Conservation (phyloP, 2,797 vertebrate species). For the Lagorchestes hirsutus region DNA sequence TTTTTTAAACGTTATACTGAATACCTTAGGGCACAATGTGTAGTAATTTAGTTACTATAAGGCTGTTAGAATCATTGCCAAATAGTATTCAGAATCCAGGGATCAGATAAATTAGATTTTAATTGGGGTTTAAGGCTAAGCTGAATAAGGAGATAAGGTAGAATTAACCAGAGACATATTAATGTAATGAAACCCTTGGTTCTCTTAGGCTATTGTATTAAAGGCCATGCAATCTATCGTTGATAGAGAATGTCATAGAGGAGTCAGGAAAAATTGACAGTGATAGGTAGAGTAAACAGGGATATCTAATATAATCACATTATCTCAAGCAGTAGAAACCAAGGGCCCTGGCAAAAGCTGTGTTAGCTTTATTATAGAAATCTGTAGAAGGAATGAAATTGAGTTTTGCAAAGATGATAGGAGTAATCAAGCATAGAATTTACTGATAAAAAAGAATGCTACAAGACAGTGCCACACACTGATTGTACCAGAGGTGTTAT, state of each 20-base stretch:
- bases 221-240: constrained; percentile 60
- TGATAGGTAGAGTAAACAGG: constrained; percentile 84
- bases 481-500: background rate
- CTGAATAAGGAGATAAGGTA: constrained; percentile 88
- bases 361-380: constrained; percentile 79
- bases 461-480: constrained; percentile 9
- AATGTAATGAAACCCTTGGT: constrained; percentile 88
- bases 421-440: constrained; percentile 71
- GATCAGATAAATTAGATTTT: constrained; percentile 91
- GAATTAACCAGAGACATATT: constrained; percentile 89
- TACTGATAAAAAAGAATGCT: constrained; percentile 60
- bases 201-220: constrained; percentile 84
- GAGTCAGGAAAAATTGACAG: constrained; percentile 84
- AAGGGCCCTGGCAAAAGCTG: constrained; percentile 80
- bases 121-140: constrained; percentile 91
- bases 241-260: constrained; percentile 72
- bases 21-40: constrained; percentile 71
- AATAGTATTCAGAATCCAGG: constrained; percentile 86
- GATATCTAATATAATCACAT: constrained; percentile 83
- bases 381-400: constrained; percentile 79
- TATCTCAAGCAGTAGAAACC: constrained; percentile 82
- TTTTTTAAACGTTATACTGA: constrained; percentile 73
- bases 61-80: constrained; percentile 82
- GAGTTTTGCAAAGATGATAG: constrained; percentile 64
- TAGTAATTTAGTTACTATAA: constrained; percentile 77